Evolutionary conservation across 2,888 invertebrate genomes (phyloP).

Genomic region (Dichetophora obliterata): DNA sequence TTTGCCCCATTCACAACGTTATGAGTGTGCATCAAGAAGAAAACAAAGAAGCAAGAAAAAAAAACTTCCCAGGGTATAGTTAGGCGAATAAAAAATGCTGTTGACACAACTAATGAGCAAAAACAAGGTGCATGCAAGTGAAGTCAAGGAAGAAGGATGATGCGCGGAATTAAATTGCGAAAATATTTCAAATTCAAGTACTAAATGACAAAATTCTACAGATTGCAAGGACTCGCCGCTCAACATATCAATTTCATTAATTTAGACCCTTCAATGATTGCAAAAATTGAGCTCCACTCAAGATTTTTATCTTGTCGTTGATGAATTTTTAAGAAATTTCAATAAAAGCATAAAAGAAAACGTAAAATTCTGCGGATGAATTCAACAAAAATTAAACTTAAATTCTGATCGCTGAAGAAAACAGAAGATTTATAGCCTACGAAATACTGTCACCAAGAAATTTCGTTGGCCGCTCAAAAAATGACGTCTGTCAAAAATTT

Average conservation of each 20-base stretch:
- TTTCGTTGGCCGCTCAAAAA: slow-evolving; percentile 46
- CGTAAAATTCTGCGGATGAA: slow-evolving; percentile 5
- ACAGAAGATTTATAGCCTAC: slow-evolving; percentile 53
- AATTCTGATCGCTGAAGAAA: not conserved
- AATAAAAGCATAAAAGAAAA: not conserved
- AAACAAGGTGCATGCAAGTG: slow-evolving; percentile 14
- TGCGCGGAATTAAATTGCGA: slow-evolving; percentile 4
- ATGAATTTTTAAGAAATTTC: slow-evolving; percentile 36
- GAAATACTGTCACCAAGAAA: slow-evolving; percentile 51
- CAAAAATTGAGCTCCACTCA: slow-evolving; percentile 19
- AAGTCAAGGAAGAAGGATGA: not conserved
- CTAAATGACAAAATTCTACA: slow-evolving; percentile 5
- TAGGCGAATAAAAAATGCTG: slow-evolving; percentile 6
- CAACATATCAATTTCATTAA: slow-evolving; percentile 47
- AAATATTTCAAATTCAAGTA: slow-evolving; percentile 34
- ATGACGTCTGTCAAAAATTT: slow-evolving; percentile 56
- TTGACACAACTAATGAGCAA: slow-evolving; percentile 47
- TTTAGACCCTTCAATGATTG: not conserved
- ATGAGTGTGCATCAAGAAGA: not conserved
- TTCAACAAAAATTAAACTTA: not conserved
- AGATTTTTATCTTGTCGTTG: slow-evolving; percentile 45
- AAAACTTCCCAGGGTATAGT: not conserved
- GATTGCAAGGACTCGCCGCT: slow-evolving; percentile 10
- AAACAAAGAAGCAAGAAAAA: not conserved
- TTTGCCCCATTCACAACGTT: slow-evolving; percentile 18